These are phyloP conservation scores for Harpagoxenus sublaevis DNA, from an alignment of 2,888 invertebrate genomes.

Conservation along the genomic window DNA sequence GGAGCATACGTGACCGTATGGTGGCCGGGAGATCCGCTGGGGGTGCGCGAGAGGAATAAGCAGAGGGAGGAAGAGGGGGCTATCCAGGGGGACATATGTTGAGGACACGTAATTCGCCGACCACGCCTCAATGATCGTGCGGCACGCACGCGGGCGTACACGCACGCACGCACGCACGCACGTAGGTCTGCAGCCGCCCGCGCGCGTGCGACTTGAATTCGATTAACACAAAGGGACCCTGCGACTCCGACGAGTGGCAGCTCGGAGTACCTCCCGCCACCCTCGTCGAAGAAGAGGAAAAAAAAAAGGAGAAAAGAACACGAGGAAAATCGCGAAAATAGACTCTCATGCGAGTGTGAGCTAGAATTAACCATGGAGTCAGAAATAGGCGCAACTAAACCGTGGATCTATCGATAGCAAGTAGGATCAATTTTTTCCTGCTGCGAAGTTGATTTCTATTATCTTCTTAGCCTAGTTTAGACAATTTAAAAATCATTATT, in stretches of 20 bases:
- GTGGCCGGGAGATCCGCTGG: constrained; percentile 44
- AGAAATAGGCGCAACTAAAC: background rate
- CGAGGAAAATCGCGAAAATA: constrained; percentile 1
- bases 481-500: background rate
- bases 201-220: constrained; percentile 58
- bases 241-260: constrained; percentile 20
- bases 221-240: constrained; percentile 57
- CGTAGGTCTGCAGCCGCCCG: constrained; percentile 34
- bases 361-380: background rate
- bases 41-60: constrained; percentile 56
- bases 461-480: background rate
- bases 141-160: constrained; percentile 61
- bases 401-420: background rate
- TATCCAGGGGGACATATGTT: constrained; percentile 52
- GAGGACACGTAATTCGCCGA: constrained; percentile 76
- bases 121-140: constrained; percentile 75
- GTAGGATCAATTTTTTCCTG: background rate
- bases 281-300: background rate
- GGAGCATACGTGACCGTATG: constrained; percentile 44
- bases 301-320: background rate
- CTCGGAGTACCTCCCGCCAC: background rate
- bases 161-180: constrained; percentile 50
- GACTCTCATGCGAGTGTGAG: background rate
- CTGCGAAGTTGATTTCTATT: background rate
- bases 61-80: background rate